Percentiles rank a stretch among this genome's conserved stretches.
Evolutionary conservation across 2,113 vertebrate genomes (phyloP).

Genomic region (Phoxinus phoxinus): DNA sequence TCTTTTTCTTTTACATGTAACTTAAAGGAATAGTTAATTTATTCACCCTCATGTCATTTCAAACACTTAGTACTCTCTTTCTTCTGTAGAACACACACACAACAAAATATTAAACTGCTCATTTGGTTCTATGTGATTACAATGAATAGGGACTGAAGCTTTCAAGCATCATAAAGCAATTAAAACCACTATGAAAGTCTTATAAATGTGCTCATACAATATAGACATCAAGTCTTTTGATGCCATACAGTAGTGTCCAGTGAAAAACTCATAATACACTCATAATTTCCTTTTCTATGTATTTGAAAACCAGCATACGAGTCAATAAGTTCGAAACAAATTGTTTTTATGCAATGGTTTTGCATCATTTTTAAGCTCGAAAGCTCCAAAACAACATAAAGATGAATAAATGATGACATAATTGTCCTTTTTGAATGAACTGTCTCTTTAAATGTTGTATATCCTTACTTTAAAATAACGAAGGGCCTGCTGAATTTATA

Average conservation of each 20-base stretch:
- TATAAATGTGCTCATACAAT: neutral
- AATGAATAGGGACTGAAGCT: neutral
- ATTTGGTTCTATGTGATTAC: neutral
- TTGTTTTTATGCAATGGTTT: neutral
- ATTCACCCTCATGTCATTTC: neutral
- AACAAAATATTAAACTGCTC: neutral
- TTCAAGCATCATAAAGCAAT: neutral
- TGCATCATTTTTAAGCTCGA: neutral
- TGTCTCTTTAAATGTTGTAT: slow-evolving; percentile 11
- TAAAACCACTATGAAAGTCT: neutral
- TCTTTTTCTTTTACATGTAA: slow-evolving; percentile 11
- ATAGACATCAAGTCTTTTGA: neutral
- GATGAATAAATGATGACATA: neutral
- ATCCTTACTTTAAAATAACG: slow-evolving; percentile 1
- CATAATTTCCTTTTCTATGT: neutral
- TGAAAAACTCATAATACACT: neutral
- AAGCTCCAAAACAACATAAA: neutral
- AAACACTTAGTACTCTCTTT: neutral
- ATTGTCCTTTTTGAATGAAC: neutral
- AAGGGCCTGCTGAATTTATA: slow-evolving; percentile 37
- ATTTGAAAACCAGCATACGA: neutral
- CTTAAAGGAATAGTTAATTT: slow-evolving; percentile 11
- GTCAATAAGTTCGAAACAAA: neutral
- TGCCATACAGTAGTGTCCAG: neutral
- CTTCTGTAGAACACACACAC: neutral